These are phyloP conservation scores for Plagiodera versicolora DNA, from an alignment of 2,888 invertebrate genomes.

Conservation along the genomic window DNA sequence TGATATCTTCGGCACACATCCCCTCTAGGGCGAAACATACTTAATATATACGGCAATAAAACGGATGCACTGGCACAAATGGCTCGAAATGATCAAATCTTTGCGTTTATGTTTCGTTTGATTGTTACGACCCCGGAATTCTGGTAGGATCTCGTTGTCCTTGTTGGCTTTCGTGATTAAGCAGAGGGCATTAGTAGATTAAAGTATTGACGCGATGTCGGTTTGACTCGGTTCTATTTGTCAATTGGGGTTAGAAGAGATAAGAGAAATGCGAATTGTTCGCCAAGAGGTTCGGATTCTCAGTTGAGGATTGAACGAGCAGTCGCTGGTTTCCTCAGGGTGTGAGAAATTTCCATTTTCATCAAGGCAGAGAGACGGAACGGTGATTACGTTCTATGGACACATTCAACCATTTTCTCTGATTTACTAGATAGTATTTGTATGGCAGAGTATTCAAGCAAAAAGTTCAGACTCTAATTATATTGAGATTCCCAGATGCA, in stretches of 20 bases:
- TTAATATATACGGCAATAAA: slow-evolving; percentile 41
- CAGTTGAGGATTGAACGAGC: too few species aligned
- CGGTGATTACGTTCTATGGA: too few species aligned
- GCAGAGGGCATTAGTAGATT: slow-evolving; percentile 36
- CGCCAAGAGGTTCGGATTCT: neutral
- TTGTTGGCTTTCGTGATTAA: slow-evolving; percentile 24
- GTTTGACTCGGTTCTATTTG: slow-evolving; percentile 20
- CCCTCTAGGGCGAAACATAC: slow-evolving; percentile 7
- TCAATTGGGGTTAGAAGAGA: slow-evolving; percentile 8
- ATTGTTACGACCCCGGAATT: slow-evolving; percentile 42
- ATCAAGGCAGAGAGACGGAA: too few species aligned
- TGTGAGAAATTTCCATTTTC: too few species aligned
- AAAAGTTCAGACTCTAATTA: too few species aligned
- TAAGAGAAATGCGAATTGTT: neutral
- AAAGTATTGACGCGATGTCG: slow-evolving; percentile 33
- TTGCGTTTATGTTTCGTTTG: slow-evolving; percentile 49
- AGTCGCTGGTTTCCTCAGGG: too few species aligned
- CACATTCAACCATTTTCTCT: too few species aligned
- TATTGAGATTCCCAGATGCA: too few species aligned
- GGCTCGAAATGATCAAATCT: slow-evolving; percentile 52
- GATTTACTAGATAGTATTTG: too few species aligned
- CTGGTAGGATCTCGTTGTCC: slow-evolving; percentile 41
- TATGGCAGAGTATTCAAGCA: too few species aligned
- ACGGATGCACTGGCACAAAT: slow-evolving; percentile 51
- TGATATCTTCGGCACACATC: neutral